Base-by-base conservation (phyloP, 2,888 invertebrate genomes). In the Dryobota labecula region DNA sequence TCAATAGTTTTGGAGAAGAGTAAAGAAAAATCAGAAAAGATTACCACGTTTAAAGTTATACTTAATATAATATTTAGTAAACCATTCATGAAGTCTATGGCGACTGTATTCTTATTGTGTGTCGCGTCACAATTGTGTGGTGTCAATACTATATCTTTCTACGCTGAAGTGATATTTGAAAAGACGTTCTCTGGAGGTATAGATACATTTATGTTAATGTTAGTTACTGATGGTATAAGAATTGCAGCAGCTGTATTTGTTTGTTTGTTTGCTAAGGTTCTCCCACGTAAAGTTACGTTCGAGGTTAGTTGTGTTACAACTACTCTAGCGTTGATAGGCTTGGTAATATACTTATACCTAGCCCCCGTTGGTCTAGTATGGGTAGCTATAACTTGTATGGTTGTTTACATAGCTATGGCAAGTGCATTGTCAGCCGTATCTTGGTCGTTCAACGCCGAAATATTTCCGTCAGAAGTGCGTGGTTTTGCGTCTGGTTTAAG, bases 391-490 rank as follows among this genome's bases (percentile, higher is more conserved):
- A 76, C 71, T 8, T 79, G 88, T 45, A 76, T 91, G 53, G 76
- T 92, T 47, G 15, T 86, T 3, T 93, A 90, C 56, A 86, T 91
- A 43, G 79, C 76, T 27, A 74, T 86, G 58, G 87, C 89, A 3
- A 89, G 90, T 74, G 78, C 78, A 1, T 61, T 91, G 11, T 84
- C 87, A 0, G 86, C 86, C 62, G 79, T 91, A 58, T 85, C 89
- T 9, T 93, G 92, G 92, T 86, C 92, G 5, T 92, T 92, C 72
- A 80, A 90, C 0, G 85, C 91, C 1, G 93, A 93, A 73, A 84
- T 93, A 73, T 93, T 92, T 70, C 90, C 92, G 13, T 82, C 86
- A n/a, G 88, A 87, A 60, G 80, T 92, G 2, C 86, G 93, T 13
- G 93, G 93, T 2, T 78, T 92, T 33, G 91, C 91, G 1, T 91